Evolutionary conservation across 2,797 vertebrate genomes (phyloP), one percentile per base, ranked within the genome.

Genomic region (Sebastes alutus): DNA sequence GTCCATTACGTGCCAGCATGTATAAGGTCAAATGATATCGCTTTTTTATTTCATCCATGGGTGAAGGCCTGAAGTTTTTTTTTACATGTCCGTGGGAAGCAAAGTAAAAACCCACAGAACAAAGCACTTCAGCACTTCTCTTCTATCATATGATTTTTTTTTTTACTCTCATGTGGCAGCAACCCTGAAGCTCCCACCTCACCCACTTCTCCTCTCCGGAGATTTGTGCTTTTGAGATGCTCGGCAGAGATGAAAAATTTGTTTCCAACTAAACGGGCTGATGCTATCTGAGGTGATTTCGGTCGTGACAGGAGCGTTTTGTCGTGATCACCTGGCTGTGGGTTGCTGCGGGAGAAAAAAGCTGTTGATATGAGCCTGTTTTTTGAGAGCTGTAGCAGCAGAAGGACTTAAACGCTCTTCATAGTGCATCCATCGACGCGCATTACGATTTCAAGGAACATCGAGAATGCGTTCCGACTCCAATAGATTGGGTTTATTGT

Each of bases 111-210:
- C 65, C 63, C 75, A 75, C 62, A 73, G 71, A 81, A 80, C 67
- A 55, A 84, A 81, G 52, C 59, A 6, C 49, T 70, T 80, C 77
- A 54, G 54, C 77, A 79, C 70, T 42, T 79, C 66, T 83, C 67
- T 81, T 90, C 81, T 63, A 85, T 91, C 88, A 75, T 56, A 29
- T 83, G 29, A 73, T 65, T 77, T 79, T 42, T 77, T 79, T 42
- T 76, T 75, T 81, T 54, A 55, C 72, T 84, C 78, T 85, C 65
- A 55, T 66, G 77, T 82, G 74, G 84, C 81, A 83, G 81, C 83
- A 90, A 87, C 88, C 88, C 87, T 91, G 88, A 93, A 77, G 65
- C 87, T 81, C 83, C 72, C 80, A 74, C 77, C 72, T 85, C 83
- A 64, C 56, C 88, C 83, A 80, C 90, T 74, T 79, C 67, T 68